phyloP scores from a whole-genome alignment of 1,140 invertebrate species.

The Panagrolaimus sp. region DNA sequence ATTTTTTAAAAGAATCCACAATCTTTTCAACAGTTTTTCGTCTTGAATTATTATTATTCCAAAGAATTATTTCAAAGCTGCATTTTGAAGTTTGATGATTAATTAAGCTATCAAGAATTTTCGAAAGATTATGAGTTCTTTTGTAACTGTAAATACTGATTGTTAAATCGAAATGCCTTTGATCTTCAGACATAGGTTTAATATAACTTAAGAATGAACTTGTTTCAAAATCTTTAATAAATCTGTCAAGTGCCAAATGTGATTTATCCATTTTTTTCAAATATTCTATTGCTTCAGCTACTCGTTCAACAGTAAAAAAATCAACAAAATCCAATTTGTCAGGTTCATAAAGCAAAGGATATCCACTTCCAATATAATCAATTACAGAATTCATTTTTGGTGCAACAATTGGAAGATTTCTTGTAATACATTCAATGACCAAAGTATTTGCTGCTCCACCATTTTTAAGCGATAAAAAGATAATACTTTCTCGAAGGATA shows the following conservation, averaged over 20 bases:
- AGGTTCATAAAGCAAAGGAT: neutral
- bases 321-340: neutral
- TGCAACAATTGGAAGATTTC: neutral
- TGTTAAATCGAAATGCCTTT: neutral
- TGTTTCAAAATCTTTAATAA: neutral
- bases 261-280: neutral
- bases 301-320: neutral
- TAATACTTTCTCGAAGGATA: neutral
- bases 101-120: neutral
- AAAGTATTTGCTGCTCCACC: neutral
- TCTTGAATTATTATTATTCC: neutral
- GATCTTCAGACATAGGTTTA: neutral
- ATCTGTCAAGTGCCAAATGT: neutral
- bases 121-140: neutral
- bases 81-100: neutral
- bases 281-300: neutral
- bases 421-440: neutral
- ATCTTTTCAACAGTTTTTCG: neutral
- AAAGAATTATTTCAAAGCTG: neutral
- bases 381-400: neutral
- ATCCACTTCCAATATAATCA: neutral
- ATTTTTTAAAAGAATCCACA: neutral
- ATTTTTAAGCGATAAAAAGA: conserved; percentile 1
- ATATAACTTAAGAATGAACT: neutral
- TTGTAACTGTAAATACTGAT: neutral